Conservation (phyloP, 2,888 invertebrate species). For the Dryobotodes eremita region DNA sequence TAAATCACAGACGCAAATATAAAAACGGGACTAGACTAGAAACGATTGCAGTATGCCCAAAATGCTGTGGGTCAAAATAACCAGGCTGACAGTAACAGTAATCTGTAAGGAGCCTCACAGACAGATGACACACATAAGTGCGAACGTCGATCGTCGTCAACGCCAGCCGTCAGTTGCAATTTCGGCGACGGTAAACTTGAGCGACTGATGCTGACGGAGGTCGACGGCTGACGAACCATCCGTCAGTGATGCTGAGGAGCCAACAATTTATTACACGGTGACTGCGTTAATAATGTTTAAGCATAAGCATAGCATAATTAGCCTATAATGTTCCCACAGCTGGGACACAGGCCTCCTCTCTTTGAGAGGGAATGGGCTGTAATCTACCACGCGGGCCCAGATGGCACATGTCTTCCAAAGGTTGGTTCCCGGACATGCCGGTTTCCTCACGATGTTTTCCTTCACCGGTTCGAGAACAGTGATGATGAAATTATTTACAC, state of each 20-base stretch:
- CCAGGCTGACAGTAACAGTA: background rate
- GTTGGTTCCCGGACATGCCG: too few species aligned
- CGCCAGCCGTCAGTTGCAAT: slow-evolving; percentile 28
- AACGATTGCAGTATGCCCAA: background rate
- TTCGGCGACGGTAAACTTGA: slow-evolving; percentile 11
- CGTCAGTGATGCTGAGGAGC: slow-evolving; percentile 1
- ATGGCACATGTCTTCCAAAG: too few species aligned
- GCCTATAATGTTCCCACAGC: too few species aligned
- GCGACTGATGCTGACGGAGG: slow-evolving; percentile 15
- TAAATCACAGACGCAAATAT: background rate
- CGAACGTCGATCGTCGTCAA: slow-evolving; percentile 27
- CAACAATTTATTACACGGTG: slow-evolving; percentile 5
- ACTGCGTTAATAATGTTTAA: background rate
- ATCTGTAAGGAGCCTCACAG: background rate
- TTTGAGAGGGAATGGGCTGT: too few species aligned
- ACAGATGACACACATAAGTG: background rate
- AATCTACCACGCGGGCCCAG: too few species aligned
- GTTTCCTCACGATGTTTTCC: too few species aligned
- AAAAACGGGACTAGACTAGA: background rate
- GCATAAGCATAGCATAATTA: too few species aligned
- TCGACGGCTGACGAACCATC: slow-evolving; percentile 13
- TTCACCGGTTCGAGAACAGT: too few species aligned
- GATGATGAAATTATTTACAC: too few species aligned
- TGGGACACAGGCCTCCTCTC: too few species aligned
- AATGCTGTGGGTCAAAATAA: background rate